phyloP scores from a whole-genome alignment of 2,888 invertebrate species.

The Subacronicta megacephala region DNA sequence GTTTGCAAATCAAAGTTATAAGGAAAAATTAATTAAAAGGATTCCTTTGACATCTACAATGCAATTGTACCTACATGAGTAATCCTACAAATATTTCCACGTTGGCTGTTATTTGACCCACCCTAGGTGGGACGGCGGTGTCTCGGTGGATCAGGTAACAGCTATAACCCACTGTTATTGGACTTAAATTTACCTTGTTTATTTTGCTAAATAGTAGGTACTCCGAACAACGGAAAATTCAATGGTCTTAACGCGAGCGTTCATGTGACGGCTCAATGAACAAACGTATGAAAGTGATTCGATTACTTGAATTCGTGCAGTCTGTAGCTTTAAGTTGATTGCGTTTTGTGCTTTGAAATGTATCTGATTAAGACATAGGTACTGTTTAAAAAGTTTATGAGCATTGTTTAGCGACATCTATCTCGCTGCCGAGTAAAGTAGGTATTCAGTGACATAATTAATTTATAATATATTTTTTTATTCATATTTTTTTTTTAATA shows the following conservation, averaged over 20 bases:
- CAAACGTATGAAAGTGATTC: conserved; percentile 39
- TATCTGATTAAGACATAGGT: conserved; percentile 11
- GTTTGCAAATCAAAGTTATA: background rate
- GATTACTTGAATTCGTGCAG: conserved; percentile 42
- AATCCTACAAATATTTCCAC: conserved; percentile 4
- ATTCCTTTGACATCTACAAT: conserved; percentile 7
- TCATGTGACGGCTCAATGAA: conserved; percentile 34
- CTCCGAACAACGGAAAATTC: conserved; percentile 16
- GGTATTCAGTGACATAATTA: no score
- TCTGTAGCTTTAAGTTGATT: conserved; percentile 33
- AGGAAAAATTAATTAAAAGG: no score
- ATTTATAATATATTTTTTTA: no score
- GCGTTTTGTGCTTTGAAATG: conserved; percentile 32
- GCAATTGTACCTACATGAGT: background rate
- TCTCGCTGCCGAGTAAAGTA: no score
- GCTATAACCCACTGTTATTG: no score
- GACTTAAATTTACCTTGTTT: conserved; percentile 6
- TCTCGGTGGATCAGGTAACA: no score
- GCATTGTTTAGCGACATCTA: no score
- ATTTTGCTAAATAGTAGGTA: conserved; percentile 22
- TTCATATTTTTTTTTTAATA: no score
- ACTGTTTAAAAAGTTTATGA: conserved; percentile 1
- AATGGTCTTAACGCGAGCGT: conserved; percentile 29
- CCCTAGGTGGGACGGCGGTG: no score
- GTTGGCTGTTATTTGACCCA: no score